A percentile compares a stretch with the other conserved stretches of the same genome.
phyloP scores from a whole-genome alignment of 2,797 vertebrate species.

The Takifugu ocellatus region DNA sequence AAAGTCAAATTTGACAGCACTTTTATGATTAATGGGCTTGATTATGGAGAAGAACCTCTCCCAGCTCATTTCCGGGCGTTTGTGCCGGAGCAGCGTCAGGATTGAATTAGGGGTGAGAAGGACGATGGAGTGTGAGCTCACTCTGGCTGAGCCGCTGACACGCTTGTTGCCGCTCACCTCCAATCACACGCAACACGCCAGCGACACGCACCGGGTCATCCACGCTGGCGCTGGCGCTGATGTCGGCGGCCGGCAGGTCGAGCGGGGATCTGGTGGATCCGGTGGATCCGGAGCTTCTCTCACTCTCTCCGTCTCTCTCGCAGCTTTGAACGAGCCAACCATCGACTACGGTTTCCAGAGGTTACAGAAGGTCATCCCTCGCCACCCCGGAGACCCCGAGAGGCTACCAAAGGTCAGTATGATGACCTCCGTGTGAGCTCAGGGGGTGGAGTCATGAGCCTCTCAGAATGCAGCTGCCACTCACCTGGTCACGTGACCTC shows the following conservation, averaged over 20 bases:
- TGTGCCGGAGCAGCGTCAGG: constrained; percentile 37
- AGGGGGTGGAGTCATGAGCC: constrained; percentile 4
- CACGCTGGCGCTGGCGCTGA: too few species aligned
- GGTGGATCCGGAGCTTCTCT: not conserved
- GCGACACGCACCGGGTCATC: too few species aligned
- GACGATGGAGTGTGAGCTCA: constrained; percentile 52
- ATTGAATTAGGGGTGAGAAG: constrained; percentile 68
- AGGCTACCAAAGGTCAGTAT: constrained; percentile 92
- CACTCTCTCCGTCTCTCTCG: not conserved
- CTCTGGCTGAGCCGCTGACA: not conserved
- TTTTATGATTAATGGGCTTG: constrained; percentile 85
- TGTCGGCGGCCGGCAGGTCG: not conserved
- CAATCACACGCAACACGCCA: too few species aligned
- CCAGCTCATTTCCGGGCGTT: constrained; percentile 74
- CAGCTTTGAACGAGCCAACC: constrained; percentile 96
- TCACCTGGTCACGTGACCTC: constrained; percentile 1
- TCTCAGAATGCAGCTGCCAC: constrained; percentile 39
- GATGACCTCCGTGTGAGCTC: not conserved
- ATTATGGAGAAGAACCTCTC: constrained; percentile 77
- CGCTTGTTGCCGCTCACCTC: too few species aligned
- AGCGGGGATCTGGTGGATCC: too few species aligned
- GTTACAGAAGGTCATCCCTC: constrained; percentile 97
- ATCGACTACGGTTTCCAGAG: constrained; percentile 99
- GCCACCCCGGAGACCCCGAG: constrained; percentile 51
- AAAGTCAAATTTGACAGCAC: constrained; percentile 84